A percentile compares a stretch with the other conserved stretches of the same genome.
These are phyloP conservation scores for Pristionchus japonicus DNA, from an alignment of 2,888 invertebrate genomes.

Conservation along the genomic window DNA sequence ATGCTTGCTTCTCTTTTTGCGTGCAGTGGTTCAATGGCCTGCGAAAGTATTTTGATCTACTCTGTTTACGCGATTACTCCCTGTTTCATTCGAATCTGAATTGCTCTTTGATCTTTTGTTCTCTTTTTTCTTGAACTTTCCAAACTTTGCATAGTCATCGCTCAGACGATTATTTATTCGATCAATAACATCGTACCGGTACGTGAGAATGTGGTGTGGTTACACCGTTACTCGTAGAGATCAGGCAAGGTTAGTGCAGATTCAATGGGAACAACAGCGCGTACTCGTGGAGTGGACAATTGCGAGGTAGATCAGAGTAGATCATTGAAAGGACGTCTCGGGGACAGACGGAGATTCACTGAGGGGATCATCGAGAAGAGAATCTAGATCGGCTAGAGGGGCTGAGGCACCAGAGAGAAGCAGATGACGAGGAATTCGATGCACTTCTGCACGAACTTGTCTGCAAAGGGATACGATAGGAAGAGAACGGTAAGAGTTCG, in stretches of 20 bases:
- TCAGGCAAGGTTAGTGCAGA: background rate
- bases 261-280: background rate
- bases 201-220: background rate
- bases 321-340: background rate
- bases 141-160: background rate
- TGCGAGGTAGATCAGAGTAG: constrained; percentile 1
- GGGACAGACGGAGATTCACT: background rate
- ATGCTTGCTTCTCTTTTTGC: background rate
- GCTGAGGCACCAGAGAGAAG: background rate
- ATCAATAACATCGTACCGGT: background rate
- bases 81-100: background rate
- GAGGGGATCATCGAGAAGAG: constrained; percentile 21
- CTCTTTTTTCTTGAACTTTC: too few relatives aligned
- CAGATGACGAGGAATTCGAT: constrained; percentile 14
- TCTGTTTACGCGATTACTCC: background rate
- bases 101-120: background rate
- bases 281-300: background rate
- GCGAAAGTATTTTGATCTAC: constrained; percentile 4
- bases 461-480: too few relatives aligned
- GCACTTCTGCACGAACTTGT: constrained; percentile 42
- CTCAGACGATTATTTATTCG: background rate
- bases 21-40: constrained; percentile 6
- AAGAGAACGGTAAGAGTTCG: background rate
- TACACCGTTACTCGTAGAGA: constrained; percentile 8
- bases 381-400: constrained; percentile 44